Evolutionary conservation across 2,888 invertebrate species (phyloP), one percentile per base, ranked within the genome.

Genomic region (Limnephilus rhombicus): DNA sequence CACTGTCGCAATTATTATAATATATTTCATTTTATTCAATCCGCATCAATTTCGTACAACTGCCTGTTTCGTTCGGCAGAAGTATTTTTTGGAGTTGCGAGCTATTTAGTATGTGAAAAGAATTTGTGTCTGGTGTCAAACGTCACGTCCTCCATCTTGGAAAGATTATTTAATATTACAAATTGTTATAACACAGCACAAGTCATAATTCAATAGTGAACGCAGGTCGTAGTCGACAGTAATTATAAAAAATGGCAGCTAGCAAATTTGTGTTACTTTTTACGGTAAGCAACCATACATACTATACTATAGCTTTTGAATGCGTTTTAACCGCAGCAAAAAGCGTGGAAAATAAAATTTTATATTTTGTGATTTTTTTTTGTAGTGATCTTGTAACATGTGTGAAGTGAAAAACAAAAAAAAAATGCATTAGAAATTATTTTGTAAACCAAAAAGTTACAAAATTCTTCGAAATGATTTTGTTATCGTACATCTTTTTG

Each of bases 141-240:
- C 85, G 45, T 31, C 91, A 91, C 91, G 91, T 91, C 68, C n/a
- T 24, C 91, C 91, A 80, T 80, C 49, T 91, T 85, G n/a, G 85
- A 53, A 86, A 29, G 31, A 31, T 86, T 86, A 86, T 49, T 45
- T 24, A 53, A 86, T 82, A n/a, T 68, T 68, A 68, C n/a, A 68
- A 9, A 68, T 68, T 80, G 80, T 83, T 83, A 83, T 37, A 37
- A 83, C 31, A 37, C 83, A 37, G 15, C 83, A 37, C 34, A 31
- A 37, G 31, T 37, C 13, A 12, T 37, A 83, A 31, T 83, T 83
- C 15, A 24, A 83, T 37, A 83, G 31, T 83, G 34, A 11, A 83
- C 31, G 18, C 31, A 68, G 68, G 68, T 68, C n/a, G 68, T 24
- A 34, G 45, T 49, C 29, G 90, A 45, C 90, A 82, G 90, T 31